Percentiles rank a stretch among this genome's conserved stretches.
These are phyloP conservation scores for Tribolium madens DNA, from an alignment of 1,140 invertebrate genomes.

Conservation along the genomic window DNA sequence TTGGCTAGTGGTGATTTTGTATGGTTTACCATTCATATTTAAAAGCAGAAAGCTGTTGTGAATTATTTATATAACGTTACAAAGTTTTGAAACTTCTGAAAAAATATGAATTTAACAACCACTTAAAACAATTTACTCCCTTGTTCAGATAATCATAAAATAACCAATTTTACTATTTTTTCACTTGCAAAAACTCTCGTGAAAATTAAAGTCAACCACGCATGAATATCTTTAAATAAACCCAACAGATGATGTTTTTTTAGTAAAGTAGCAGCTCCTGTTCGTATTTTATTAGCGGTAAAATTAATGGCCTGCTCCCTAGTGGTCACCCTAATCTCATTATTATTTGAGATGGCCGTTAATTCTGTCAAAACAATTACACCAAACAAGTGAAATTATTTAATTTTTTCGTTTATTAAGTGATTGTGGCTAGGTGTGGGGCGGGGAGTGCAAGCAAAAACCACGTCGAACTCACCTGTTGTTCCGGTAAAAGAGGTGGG, in stretches of 20 bases:
- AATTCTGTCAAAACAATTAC: background rate
- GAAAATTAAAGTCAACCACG: background rate
- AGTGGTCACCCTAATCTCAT: background rate
- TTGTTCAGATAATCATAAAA: no score
- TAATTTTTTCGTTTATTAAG: no score
- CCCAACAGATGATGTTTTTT: background rate
- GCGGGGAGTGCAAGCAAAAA: slow-evolving; percentile 2
- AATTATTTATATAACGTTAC: background rate
- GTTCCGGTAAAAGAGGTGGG: slow-evolving; percentile 29
- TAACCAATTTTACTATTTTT: no score
- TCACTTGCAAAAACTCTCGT: background rate
- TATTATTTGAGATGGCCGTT: background rate
- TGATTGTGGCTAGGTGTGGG: background rate
- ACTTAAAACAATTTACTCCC: background rate
- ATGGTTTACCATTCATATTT: background rate
- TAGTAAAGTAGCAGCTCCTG: background rate
- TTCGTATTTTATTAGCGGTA: background rate
- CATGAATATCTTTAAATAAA: background rate
- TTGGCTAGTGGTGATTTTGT: background rate
- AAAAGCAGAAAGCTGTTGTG: background rate
- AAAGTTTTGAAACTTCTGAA: background rate
- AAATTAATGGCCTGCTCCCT: background rate
- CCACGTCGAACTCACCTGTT: slow-evolving; percentile 34
- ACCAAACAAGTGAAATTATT: background rate
- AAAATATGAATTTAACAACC: background rate